A percentile compares a stretch with the other conserved stretches of the same genome.
Conservation (phyloP, 2,888 invertebrate genomes). For the Bellardia bayeri region DNA sequence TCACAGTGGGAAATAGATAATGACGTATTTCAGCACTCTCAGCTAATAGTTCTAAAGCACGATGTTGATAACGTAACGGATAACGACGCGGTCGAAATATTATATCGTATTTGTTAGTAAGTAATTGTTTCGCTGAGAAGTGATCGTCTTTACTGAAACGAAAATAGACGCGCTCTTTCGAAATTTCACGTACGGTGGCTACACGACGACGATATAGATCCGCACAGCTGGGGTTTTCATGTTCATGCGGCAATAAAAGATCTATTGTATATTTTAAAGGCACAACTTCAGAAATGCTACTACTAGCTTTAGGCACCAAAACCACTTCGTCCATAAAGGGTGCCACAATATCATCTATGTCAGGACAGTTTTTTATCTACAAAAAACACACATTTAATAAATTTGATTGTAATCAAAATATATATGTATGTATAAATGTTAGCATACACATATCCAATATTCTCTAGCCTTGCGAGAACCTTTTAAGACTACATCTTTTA, state of each 20-base stretch:
- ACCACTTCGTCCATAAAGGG: slow-evolving; percentile 77
- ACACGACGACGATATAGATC: slow-evolving; percentile 66
- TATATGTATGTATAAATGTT: not conserved
- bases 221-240: slow-evolving; percentile 63
- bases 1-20: slow-evolving; percentile 77
- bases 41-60: slow-evolving; percentile 78
- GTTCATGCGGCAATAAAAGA: slow-evolving; percentile 75
- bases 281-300: slow-evolving; percentile 54
- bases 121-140: slow-evolving; percentile 10
- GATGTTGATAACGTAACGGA: slow-evolving; percentile 77
- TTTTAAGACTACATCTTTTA: slow-evolving; percentile 63
- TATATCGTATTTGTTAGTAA: slow-evolving; percentile 69
- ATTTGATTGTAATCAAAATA: not conserved
- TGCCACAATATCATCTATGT: slow-evolving; percentile 76
- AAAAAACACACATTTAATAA: not conserved
- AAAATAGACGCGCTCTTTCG: slow-evolving; percentile 72
- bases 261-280: slow-evolving; percentile 67
- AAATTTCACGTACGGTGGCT: slow-evolving; percentile 75
- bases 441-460: slow-evolving; percentile 67
- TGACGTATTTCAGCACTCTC: slow-evolving; percentile 67
- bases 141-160: slow-evolving; percentile 56
- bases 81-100: slow-evolving; percentile 78
- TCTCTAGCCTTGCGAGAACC: not conserved
- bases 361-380: slow-evolving; percentile 62
- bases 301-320: slow-evolving; percentile 76